phyloP scores from a whole-genome alignment of 2,888 invertebrate species.

The Nomada hirtipes region DNA sequence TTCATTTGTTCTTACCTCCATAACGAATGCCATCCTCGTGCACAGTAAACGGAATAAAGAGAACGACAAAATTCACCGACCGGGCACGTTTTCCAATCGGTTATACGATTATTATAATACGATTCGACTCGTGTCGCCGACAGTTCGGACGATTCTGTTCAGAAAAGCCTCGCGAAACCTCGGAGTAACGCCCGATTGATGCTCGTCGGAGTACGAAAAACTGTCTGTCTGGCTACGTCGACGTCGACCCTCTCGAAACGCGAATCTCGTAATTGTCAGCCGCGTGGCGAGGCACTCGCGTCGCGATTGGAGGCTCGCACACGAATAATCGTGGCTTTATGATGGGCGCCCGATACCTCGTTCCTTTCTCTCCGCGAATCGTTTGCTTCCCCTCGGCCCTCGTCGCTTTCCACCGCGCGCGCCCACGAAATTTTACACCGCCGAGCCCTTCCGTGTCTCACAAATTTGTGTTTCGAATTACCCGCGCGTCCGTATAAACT shows the following conservation, averaged over 20 bases:
- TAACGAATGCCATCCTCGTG: conserved; percentile 38
- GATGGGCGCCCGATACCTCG: conserved; percentile 63
- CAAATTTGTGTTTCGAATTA: background rate
- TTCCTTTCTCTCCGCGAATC: conserved; percentile 70
- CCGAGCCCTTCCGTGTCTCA: background rate
- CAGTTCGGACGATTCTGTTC: background rate
- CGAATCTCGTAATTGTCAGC: conserved; percentile 18
- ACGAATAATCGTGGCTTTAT: conserved; percentile 70
- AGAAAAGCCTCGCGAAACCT: background rate
- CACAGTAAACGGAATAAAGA: too few species aligned
- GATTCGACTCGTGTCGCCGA: too few species aligned
- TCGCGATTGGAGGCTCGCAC: conserved; percentile 64
- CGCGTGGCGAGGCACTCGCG: conserved; percentile 53
- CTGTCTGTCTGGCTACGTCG: background rate
- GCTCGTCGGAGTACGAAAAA: background rate
- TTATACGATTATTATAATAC: too few species aligned
- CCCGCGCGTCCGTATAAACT: background rate
- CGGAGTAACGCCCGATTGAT: background rate
- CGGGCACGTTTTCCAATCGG: too few species aligned
- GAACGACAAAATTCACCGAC: too few species aligned
- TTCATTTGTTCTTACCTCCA: conserved; percentile 67
- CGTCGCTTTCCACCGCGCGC: conserved; percentile 14
- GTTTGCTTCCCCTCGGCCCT: conserved; percentile 45
- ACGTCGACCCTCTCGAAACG: conserved; percentile 8
- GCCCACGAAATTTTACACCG: conserved; percentile 16